Conservation (phyloP, 2,797 vertebrate genomes). For the Botia kubotai region DNA sequence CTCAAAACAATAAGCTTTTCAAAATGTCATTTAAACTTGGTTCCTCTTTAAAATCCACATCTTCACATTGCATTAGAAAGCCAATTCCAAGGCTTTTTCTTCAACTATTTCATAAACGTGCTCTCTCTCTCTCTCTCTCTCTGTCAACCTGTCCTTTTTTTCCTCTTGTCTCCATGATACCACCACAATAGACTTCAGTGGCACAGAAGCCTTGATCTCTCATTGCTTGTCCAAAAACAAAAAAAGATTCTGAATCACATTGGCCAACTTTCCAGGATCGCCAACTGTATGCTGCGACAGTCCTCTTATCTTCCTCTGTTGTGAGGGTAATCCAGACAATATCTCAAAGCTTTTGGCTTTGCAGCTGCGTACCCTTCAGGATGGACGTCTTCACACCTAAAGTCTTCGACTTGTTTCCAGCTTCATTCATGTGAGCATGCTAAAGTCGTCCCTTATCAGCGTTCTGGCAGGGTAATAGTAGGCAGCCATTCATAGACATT, state of each 20-base stretch:
- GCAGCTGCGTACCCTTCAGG: slow-evolving; percentile 65
- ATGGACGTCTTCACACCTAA: slow-evolving; percentile 78
- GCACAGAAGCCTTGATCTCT: slow-evolving; percentile 30
- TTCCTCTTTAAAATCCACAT: slow-evolving; percentile 37
- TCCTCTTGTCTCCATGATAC: slow-evolving; percentile 59
- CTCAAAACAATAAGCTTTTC: slow-evolving; percentile 9
- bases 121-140: slow-evolving; percentile 15
- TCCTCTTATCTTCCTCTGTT: slow-evolving; percentile 76
- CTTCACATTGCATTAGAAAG: slow-evolving; percentile 10
- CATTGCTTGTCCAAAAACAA: slow-evolving; percentile 56
- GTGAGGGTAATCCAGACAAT: slow-evolving; percentile 74
- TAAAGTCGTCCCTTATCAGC: slow-evolving; percentile 68
- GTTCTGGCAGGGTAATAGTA: slow-evolving; percentile 89
- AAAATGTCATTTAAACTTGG: slow-evolving; percentile 28
- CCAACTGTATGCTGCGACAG: slow-evolving; percentile 73
- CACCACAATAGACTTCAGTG: slow-evolving; percentile 60
- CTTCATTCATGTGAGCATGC: slow-evolving; percentile 67
- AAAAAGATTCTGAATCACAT: slow-evolving; percentile 66
- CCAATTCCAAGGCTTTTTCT: slow-evolving; percentile 23
- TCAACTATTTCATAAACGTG: slow-evolving; percentile 4
- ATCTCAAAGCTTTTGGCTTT: slow-evolving; percentile 64
- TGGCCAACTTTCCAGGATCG: slow-evolving; percentile 59
- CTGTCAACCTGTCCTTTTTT: slow-evolving; percentile 18
- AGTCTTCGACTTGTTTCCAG: slow-evolving; percentile 72
- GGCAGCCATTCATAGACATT: slow-evolving; percentile 95